Evolutionary conservation across 2,113 vertebrate species (phyloP).

Genomic region (Phylloscopus whistleri): DNA sequence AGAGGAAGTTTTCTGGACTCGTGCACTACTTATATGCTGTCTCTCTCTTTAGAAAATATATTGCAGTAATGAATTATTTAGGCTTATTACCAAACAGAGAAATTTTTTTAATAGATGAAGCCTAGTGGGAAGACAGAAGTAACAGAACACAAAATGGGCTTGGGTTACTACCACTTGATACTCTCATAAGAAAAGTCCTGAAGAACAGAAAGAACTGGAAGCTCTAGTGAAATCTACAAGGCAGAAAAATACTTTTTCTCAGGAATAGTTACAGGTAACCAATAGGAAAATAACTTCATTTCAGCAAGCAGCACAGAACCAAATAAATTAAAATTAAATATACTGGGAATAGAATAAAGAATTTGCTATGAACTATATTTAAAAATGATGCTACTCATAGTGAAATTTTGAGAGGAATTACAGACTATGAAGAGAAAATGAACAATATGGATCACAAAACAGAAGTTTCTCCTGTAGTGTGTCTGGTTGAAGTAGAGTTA

Average conservation of each 20-base stretch:
- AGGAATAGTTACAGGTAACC: not conserved
- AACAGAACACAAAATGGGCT: not conserved
- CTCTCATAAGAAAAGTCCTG: not conserved
- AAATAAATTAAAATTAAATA: not conserved
- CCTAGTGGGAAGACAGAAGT: not conserved
- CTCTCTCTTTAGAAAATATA: not conserved
- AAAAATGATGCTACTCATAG: not conserved
- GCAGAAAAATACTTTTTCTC: not conserved
- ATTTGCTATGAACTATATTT: not conserved
- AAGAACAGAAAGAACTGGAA: not conserved
- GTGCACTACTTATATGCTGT: not conserved
- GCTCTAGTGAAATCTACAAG: not conserved
- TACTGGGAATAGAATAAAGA: not conserved
- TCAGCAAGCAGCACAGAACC: not conserved
- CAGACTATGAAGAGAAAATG: not conserved
- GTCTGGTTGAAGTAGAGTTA: not conserved
- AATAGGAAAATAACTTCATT: not conserved
- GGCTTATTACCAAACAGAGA: not conserved
- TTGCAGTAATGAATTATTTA: not conserved
- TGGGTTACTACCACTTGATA: not conserved
- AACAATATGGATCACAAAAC: not conserved
- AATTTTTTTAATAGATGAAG: not conserved
- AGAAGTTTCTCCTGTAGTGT: not conserved
- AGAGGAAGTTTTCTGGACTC: not conserved
- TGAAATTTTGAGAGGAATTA: not conserved